phyloP scores from a whole-genome alignment of 2,888 invertebrate species.

The Calameuta idolon region DNA sequence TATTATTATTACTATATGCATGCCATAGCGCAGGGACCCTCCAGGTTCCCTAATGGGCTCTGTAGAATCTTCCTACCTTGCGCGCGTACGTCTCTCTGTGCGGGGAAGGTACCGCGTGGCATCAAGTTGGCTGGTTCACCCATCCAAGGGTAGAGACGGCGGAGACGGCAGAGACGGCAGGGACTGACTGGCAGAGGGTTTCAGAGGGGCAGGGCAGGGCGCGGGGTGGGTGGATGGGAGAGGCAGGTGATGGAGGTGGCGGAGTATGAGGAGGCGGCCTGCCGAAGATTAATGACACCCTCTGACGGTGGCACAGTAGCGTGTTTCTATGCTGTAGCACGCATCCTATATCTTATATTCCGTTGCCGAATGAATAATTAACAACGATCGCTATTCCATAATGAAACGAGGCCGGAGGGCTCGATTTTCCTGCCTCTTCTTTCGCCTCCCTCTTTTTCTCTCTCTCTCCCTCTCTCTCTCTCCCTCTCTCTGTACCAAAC shows the following conservation, averaged over 20 bases:
- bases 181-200: background rate
- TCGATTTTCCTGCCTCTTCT: constrained; percentile 31
- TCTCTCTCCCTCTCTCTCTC: constrained; percentile 13
- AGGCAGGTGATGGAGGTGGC: background rate
- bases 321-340: constrained; percentile 40
- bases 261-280: constrained; percentile 33
- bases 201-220: background rate
- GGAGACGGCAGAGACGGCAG: no score
- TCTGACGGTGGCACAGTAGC: constrained; percentile 48
- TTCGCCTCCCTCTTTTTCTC: constrained; percentile 8
- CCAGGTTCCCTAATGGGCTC: background rate
- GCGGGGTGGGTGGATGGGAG: background rate
- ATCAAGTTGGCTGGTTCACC: background rate
- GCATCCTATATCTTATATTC: constrained; percentile 45
- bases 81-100: no score
- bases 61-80: background rate
- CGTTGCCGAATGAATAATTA: constrained; percentile 52
- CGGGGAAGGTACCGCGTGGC: background rate
- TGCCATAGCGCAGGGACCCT: background rate
- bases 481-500: background rate
- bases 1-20: background rate
- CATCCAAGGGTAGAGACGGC: background rate
- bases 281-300: constrained; percentile 54
- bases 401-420: constrained; percentile 30
- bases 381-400: constrained; percentile 44